Evolutionary conservation across 2,888 invertebrate genomes (phyloP).

Genomic region (Masnerella sp.): DNA sequence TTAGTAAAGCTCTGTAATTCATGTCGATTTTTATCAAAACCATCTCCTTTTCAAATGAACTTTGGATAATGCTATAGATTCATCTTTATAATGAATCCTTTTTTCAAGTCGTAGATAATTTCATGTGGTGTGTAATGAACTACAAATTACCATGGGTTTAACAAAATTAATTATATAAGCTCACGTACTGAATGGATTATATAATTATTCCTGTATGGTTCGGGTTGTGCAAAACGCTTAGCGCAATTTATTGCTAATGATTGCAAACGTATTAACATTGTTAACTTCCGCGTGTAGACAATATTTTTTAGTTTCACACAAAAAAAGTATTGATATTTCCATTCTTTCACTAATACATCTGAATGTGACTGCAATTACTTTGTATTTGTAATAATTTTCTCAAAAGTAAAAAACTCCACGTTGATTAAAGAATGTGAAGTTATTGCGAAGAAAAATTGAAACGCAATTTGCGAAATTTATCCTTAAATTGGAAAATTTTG

Average conservation of each 20-base stretch:
- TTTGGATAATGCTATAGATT: background rate
- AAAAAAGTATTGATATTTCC: background rate
- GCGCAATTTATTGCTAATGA: slow-evolving; percentile 1
- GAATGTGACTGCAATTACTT: no score
- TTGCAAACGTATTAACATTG: background rate
- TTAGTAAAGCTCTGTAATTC: no score
- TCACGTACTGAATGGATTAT: slow-evolving; percentile 19
- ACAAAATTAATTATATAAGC: slow-evolving; percentile 21
- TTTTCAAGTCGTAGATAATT: background rate
- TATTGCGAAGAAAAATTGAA: no score
- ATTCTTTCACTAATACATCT: no score
- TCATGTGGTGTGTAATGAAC: background rate
- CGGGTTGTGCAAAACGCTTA: slow-evolving; percentile 7
- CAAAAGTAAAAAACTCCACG: no score
- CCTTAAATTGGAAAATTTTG: no score
- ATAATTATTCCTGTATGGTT: slow-evolving; percentile 6
- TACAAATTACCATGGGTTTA: slow-evolving; percentile 10
- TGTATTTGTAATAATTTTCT: no score
- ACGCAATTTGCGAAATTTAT: no score
- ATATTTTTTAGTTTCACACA: background rate
- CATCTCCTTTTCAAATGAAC: no score
- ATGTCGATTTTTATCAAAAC: no score
- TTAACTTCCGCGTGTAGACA: background rate
- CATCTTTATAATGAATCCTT: background rate
- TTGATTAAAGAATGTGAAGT: no score